These are phyloP conservation scores for Athene noctua DNA, from an alignment of 2,113 vertebrate species.

Conservation along the genomic window DNA sequence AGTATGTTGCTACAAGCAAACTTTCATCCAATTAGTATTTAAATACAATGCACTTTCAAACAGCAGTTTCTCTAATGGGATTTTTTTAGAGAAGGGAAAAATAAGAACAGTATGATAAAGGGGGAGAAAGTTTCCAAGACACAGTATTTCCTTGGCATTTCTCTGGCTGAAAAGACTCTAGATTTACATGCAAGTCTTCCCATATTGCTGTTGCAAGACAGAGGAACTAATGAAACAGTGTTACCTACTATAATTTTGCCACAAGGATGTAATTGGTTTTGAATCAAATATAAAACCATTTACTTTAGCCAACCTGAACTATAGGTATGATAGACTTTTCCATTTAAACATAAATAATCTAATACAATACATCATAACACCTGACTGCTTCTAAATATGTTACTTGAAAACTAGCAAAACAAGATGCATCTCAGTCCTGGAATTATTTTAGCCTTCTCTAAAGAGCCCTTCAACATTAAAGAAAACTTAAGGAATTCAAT, in stretches of 20 bases:
- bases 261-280: not conserved
- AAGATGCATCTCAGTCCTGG: not conserved
- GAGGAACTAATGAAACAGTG: not conserved
- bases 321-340: not conserved
- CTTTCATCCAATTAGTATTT: not conserved
- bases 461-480: not conserved
- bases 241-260: not conserved
- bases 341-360: not conserved
- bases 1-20: not conserved
- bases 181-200: not conserved
- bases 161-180: not conserved
- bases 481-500: not conserved
- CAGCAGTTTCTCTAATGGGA: not conserved
- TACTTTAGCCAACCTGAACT: not conserved
- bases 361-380: not conserved
- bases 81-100: not conserved
- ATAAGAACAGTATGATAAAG: not conserved
- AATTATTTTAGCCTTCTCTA: not conserved
- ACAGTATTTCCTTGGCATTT: not conserved
- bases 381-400: not conserved
- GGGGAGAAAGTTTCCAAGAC: not conserved
- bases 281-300: rapidly evolving
- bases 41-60: not conserved
- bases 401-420: not conserved
- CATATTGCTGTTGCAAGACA: not conserved